Evolutionary conservation across 2,797 vertebrate genomes (phyloP), one percentile per base, ranked within the genome.

Genomic region (Mus minutoides): DNA sequence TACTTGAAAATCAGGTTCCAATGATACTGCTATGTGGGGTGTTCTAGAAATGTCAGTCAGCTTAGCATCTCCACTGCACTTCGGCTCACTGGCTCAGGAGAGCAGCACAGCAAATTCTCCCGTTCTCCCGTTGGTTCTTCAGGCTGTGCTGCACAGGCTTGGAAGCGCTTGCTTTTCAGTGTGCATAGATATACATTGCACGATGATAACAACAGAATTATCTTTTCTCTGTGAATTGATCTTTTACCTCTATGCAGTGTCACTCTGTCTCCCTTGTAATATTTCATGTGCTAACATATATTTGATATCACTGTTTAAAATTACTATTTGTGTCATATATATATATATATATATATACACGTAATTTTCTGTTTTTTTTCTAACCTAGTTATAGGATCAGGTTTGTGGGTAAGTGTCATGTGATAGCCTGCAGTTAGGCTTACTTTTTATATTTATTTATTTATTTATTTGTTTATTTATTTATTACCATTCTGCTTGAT

Each of bases 1-100:
- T 84, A 79, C 46, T 95, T 60, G 52, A 83, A 92, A 92, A 93
- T 67, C 34, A 22, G 54, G 67, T 87, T 75, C 52, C 73, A 60
- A 29, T 83, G 76, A 29, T 78, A 67, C 37, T 62, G 40, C 40
- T 60, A 40, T 56, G 54, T 67, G 54, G 58, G n/a, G 14, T 58
- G 13, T 73, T 92, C 79, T 84, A 34, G n/a, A 89, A 86, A 87
- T n/a, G 31, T 77, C n/a, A 26, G 17, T 58, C 21, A 89, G 34
- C 76, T 34, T 31, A 96, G 56, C 52, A 75, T 24, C 40, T 31
- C 69, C 79, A 71, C 19, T 75, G 46, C 78, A 34, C 67, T 83
- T 87, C 73, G 6, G 56, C 40, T 37, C 46, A 49, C 49, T 19
- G 58, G 37, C n/a, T 82, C 67, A 4, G 40, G 60, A 60, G 21